These are phyloP conservation scores for Cecropterus lyciades DNA, from an alignment of 1,140 invertebrate species.

Conservation along the genomic window DNA sequence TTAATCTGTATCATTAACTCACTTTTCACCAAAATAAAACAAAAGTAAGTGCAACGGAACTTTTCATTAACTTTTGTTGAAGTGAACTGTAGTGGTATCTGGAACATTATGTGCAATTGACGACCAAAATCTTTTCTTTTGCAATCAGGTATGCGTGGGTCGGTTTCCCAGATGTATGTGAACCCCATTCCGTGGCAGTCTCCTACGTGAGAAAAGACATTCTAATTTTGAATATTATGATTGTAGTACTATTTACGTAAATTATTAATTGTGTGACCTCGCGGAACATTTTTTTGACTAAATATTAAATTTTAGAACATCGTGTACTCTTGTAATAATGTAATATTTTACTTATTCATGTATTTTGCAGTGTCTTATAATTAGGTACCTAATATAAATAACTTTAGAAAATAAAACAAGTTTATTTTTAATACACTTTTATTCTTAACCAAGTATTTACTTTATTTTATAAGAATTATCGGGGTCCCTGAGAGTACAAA, in stretches of 20 bases:
- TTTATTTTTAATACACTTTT: conserved; percentile 35
- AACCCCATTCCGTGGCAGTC: conserved; percentile 84
- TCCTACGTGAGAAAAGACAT: conserved; percentile 43
- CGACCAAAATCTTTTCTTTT: too few species aligned
- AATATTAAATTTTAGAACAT: conserved; percentile 34
- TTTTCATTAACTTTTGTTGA: too few species aligned
- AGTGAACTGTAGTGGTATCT: too few species aligned
- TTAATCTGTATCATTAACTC: too few species aligned
- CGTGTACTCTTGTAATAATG: conserved; percentile 8
- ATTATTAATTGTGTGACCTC: neutral
- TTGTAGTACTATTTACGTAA: too few species aligned
- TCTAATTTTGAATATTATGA: neutral
- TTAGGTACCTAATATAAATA: neutral
- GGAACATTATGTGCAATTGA: too few species aligned
- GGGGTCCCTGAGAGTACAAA: conserved; percentile 48
- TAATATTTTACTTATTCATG: conserved; percentile 14
- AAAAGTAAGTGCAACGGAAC: too few species aligned
- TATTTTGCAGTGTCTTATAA: neutral
- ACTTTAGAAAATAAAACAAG: conserved; percentile 36
- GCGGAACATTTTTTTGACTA: conserved; percentile 15
- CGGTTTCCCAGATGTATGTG: conserved; percentile 84
- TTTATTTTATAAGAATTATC: conserved; percentile 31
- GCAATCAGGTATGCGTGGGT: conserved; percentile 82
- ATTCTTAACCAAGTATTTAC: conserved; percentile 39
- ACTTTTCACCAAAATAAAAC: too few species aligned